Percentiles rank a stretch among this genome's conserved stretches.
Evolutionary conservation across 2,888 invertebrate species (phyloP).

Genomic region (Rhagonycha fulva): DNA sequence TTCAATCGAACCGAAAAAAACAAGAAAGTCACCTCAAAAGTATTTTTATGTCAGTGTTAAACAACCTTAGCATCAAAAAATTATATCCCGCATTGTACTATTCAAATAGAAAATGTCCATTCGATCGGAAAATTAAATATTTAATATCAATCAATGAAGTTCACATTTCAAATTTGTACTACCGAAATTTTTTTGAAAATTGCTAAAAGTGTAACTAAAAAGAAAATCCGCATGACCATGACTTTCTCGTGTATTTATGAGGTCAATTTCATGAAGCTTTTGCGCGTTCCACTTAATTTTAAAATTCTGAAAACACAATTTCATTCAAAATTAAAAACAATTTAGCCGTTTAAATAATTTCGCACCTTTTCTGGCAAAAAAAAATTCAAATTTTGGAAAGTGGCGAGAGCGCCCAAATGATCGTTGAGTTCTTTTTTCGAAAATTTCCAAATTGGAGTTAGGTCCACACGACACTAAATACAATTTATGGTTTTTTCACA

Average conservation of each 20-base stretch:
- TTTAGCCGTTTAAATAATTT: background rate
- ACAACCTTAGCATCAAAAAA: background rate
- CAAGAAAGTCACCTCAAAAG: background rate
- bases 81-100: constrained; percentile 9
- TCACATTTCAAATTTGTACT: background rate
- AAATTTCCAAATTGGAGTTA: background rate
- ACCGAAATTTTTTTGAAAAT: background rate
- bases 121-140: background rate
- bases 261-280: constrained; percentile 23
- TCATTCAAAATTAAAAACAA: background rate
- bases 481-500: background rate
- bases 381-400: background rate
- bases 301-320: background rate
- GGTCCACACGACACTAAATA: background rate
- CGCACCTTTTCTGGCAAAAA: background rate
- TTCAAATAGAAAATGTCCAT: constrained; percentile 13
- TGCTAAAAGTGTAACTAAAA: background rate
- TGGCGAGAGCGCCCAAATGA: background rate
- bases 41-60: background rate
- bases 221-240: constrained; percentile 21
- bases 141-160: constrained; percentile 9
- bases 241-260: constrained; percentile 17
- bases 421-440: constrained; percentile 17
- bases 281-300: constrained; percentile 12
- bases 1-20: background rate